Evolutionary conservation across 1,140 invertebrate genomes (phyloP), one percentile per base, ranked within the genome.

Genomic region (Drosophila micromelanica): DNA sequence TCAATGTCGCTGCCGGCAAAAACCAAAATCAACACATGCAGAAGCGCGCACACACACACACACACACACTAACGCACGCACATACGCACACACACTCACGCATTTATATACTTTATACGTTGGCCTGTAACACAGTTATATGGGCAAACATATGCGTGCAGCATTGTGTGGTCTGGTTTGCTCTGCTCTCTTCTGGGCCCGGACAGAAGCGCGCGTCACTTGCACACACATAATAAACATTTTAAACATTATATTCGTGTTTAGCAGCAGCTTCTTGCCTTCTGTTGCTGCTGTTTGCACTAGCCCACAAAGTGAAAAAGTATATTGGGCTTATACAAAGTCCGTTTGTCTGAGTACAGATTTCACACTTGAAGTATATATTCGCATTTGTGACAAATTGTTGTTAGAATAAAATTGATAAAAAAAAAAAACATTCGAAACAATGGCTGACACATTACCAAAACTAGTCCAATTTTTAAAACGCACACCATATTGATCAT

Each of bases 191-290:
- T 27, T 27, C 27, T 27, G 27, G 27, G 0, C 27, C 15, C 30
- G 61, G 71, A 38, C 48, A 61, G 20, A 59, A 13, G 35, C 79
- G 59, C 80, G 71, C 82, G 82, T 89, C 84, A 89, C 73, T 84
- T 84, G 79, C 84, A 89, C 70, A 73, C 84, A 89, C 84, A 89
- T 89, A 89, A 89, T 89, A 89, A 89, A 89, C 84, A 89, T 89
- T 89, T 89, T 89, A 89, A 89, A 89, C 84, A 89, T 89, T 89
- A 89, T 89, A 84, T 80, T 89, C 76, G 76, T 89, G 84, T 89
- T 89, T 89, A 89, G 82, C 84, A 49, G 38, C 35, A 87, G 80
- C 82, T 89, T 65, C 82, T 82, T 85, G 77, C 73, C 64, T 72
- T 76, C 73, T 51, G 32, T 35, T 8, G 7, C 32, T 35, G 32